Base-by-base conservation (phyloP, 1,140 invertebrate genomes). In the Cotesia vestalis region DNA sequence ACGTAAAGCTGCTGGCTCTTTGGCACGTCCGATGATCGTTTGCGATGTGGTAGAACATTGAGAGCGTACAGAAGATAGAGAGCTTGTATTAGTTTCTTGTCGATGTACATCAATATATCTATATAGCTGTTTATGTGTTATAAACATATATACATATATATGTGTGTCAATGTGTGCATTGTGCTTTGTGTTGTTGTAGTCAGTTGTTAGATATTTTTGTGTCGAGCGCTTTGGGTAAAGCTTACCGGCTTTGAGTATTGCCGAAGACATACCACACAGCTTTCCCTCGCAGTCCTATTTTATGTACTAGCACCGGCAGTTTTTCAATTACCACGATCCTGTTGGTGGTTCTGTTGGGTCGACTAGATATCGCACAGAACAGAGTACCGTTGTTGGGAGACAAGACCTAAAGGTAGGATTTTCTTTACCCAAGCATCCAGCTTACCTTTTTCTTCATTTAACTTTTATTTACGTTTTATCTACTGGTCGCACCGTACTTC, bases 321-420 rank as follows among this genome's bases (percentile, higher is more conserved):
- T 79, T 78, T 77, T 79, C 79, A 79, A 79, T 82, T 80, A 79
- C 76, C 69, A 67, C 66, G 52, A 73, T 77, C 67, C 75, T 69
- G 64, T 40, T 61, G 38, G 55, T 20, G 8, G 66, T 36, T n/a
- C 53, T 55, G 17, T 55, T 14, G 12, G 8, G 57, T 20, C 9
- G 57, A 46, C 40, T 46, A 46, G 40, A 46, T 46, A 46, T 11
- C 40, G 11, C 6, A 46, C 40, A 9, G 6, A 46, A 46, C 6
- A 46, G 11, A 46, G 11, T 46, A 8, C 11, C 14, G 51, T 34
- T 4, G 53, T 20, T 38, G 55, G 27, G 27, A 53, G 68, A 68
- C 17, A 63, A 52, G 20, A 53, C 61, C 40, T 60, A 73, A 66
- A 46, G 55, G 27, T 36, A 62, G 72, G 53, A 20, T 27, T 59